Conservation (phyloP, 2,797 vertebrate genomes). For the Pseudochirops cupreus region DNA sequence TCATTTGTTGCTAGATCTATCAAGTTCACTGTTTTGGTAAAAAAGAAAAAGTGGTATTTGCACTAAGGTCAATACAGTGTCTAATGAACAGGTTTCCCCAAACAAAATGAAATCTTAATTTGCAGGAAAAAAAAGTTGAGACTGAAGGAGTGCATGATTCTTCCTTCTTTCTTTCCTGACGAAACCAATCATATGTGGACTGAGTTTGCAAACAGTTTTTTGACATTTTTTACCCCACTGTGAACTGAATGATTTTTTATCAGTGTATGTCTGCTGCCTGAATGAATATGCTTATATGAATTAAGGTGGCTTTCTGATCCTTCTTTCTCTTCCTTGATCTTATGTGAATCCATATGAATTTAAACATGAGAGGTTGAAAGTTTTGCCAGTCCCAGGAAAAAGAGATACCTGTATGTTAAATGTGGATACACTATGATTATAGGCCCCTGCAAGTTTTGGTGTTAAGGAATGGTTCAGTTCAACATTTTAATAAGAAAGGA, state of each 20-base stretch:
- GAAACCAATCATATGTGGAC: background rate
- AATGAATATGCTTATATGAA: background rate
- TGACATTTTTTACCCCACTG: background rate
- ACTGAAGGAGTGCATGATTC: background rate
- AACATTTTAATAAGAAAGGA: background rate
- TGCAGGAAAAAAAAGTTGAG: background rate
- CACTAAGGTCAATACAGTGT: background rate
- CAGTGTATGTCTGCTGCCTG: background rate
- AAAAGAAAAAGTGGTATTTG: background rate
- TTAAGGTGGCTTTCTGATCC: background rate
- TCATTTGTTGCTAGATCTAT: background rate
- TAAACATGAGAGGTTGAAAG: background rate
- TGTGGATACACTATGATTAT: background rate
- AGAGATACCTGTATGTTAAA: background rate
- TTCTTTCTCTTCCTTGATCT: background rate
- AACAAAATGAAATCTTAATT: background rate
- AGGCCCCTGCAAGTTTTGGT: background rate
- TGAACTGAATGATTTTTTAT: background rate
- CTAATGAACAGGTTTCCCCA: background rate
- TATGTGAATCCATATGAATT: background rate
- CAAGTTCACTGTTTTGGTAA: background rate
- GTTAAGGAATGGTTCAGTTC: background rate
- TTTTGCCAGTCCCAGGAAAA: background rate
- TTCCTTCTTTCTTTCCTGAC: background rate
- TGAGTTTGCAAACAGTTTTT: background rate